phyloP scores from a whole-genome alignment of 1,140 invertebrate species.

The Neodiprion pinetum region DNA sequence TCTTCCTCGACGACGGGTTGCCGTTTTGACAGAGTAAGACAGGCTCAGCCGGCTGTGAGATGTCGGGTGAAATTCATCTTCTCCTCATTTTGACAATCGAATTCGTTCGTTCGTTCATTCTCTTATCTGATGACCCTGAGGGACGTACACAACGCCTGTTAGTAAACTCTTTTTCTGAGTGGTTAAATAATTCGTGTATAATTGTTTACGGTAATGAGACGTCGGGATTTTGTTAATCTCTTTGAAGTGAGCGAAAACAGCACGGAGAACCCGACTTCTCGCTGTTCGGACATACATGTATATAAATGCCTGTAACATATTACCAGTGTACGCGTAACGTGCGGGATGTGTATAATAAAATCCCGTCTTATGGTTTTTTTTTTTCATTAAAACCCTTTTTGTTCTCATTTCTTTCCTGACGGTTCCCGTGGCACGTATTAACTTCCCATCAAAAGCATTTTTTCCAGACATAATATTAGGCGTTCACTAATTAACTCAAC shows the following conservation, averaged over 20 bases:
- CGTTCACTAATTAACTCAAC: too few relatives aligned
- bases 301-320: too few relatives aligned
- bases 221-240: background rate
- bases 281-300: too few relatives aligned
- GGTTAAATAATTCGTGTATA: background rate
- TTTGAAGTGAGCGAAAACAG: background rate
- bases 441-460: too few relatives aligned
- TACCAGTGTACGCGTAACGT: too few relatives aligned
- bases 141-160: background rate
- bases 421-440: too few relatives aligned
- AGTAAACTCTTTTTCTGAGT: background rate
- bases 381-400: background rate
- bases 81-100: background rate
- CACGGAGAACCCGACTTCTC: too few relatives aligned
- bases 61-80: background rate
- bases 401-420: too few relatives aligned
- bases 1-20: too few relatives aligned
- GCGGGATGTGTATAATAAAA: too few relatives aligned
- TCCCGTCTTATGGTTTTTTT: background rate
- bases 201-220: background rate
- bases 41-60: background rate
- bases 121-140: background rate
- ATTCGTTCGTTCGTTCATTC: background rate
- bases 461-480: too few relatives aligned
- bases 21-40: background rate